A percentile compares a stretch with the other conserved stretches of the same genome.
These are phyloP conservation scores for Thermophis baileyi DNA, from an alignment of 2,113 vertebrate species.

Conservation along the genomic window DNA sequence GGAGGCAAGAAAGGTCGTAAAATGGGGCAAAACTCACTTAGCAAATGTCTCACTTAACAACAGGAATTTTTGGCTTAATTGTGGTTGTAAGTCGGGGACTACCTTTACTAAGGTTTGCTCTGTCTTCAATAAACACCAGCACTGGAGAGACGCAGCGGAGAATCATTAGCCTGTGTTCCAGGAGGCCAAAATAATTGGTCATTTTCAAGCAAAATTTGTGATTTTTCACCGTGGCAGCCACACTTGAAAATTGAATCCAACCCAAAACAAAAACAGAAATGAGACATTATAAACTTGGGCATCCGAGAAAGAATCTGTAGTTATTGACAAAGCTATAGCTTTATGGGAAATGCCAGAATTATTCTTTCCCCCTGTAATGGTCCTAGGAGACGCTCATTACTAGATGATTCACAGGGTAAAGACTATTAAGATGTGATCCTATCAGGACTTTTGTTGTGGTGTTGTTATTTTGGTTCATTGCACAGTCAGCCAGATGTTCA, in stretches of 20 bases:
- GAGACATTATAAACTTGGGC: constrained; percentile 43
- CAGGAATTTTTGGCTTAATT: no score
- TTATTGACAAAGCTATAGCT: constrained; percentile 23
- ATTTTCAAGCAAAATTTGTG: constrained; percentile 42
- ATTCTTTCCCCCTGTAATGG: neutral
- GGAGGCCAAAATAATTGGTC: constrained; percentile 46
- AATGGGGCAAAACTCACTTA: no score
- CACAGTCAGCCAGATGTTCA: neutral
- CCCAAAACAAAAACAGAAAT: constrained; percentile 39
- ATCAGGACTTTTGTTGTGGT: neutral
- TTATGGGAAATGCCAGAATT: constrained; percentile 36
- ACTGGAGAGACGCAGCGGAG: constrained; percentile 40
- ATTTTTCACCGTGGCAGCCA: constrained; percentile 38
- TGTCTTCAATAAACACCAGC: constrained; percentile 36
- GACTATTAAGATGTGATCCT: neutral
- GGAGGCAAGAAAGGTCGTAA: no score
- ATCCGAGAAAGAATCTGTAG: constrained; percentile 46
- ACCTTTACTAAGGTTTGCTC: constrained; percentile 21
- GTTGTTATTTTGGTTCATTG: neutral
- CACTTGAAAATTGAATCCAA: constrained; percentile 26
- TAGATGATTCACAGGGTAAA: constrained; percentile 20
- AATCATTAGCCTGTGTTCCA: constrained; percentile 13
- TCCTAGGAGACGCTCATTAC: constrained; percentile 14
- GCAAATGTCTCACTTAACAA: no score
- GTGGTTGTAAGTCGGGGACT: no score